Evolutionary conservation across 2,888 invertebrate genomes (phyloP).

Genomic region (Lobophora halterata): DNA sequence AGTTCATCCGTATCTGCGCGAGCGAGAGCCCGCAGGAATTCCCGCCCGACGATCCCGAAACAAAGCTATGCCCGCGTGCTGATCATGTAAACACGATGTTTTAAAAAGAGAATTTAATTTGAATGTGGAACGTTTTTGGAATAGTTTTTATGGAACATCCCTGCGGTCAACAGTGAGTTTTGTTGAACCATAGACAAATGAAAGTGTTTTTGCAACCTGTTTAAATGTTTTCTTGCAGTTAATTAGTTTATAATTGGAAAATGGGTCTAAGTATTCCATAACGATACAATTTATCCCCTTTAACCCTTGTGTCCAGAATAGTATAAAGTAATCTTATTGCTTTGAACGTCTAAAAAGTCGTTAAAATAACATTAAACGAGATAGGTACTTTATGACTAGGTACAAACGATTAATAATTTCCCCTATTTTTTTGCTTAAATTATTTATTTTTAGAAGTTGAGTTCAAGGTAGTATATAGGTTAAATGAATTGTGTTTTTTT

Average conservation of each 20-base stretch:
- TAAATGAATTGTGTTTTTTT: too few relatives aligned
- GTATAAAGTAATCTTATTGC: too few relatives aligned
- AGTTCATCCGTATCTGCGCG: conserved; percentile 5
- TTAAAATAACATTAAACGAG: conserved; percentile 19
- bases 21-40: conserved; percentile 8
- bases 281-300: too few relatives aligned
- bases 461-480: too few relatives aligned
- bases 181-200: too few relatives aligned
- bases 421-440: too few relatives aligned
- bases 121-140: conserved; percentile 5
- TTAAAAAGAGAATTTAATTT: too few relatives aligned
- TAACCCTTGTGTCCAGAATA: not conserved
- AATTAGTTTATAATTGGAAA: too few relatives aligned
- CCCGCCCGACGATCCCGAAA: not conserved
- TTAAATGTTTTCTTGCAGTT: too few relatives aligned
- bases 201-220: too few relatives aligned
- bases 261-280: too few relatives aligned
- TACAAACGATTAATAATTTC: conserved; percentile 1
- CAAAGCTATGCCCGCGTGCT: conserved; percentile 3
- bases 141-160: not conserved
- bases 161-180: conserved; percentile 2
- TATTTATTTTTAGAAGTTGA: too few relatives aligned
- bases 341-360: conserved; percentile 7
- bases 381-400: conserved; percentile 9
- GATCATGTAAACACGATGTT: conserved; percentile 1